Percentiles rank a stretch among this genome's conserved stretches.
phyloP scores from a whole-genome alignment of 2,888 invertebrate genomes.

The Acanthacorydalis orientalis region DNA sequence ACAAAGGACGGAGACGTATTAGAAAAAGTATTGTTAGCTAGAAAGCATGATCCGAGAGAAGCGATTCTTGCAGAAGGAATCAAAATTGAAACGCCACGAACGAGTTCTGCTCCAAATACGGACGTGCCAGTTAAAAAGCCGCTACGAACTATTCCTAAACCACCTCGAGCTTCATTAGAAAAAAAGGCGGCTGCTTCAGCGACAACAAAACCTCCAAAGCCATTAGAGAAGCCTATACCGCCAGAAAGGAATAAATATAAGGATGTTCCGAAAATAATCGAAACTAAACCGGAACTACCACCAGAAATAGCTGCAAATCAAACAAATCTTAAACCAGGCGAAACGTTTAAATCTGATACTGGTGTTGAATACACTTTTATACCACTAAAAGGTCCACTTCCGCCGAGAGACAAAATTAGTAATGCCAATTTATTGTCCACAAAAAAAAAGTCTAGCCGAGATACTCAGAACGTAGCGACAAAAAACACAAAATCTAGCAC shows the following conservation, averaged over 20 bases:
- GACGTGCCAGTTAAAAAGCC: slow-evolving; percentile 9
- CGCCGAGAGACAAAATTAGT: slow-evolving; percentile 15
- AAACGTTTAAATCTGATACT: slow-evolving; percentile 21
- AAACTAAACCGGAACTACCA: slow-evolving; percentile 10
- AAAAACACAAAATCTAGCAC: background rate
- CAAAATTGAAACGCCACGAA: slow-evolving; percentile 26
- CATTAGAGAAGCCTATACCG: slow-evolving; percentile 11
- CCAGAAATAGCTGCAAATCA: slow-evolving; percentile 15
- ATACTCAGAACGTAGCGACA: slow-evolving; percentile 8
- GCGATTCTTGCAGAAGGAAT: slow-evolving; percentile 46
- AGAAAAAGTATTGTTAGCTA: slow-evolving; percentile 36
- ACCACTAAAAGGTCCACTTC: slow-evolving; percentile 27
- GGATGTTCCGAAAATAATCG: slow-evolving; percentile 12
- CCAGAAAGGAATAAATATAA: slow-evolving; percentile 23
- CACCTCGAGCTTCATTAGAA: slow-evolving; percentile 2
- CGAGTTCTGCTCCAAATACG: background rate
- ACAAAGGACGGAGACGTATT: slow-evolving; percentile 36
- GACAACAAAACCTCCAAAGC: background rate
- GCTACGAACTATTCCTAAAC: slow-evolving; percentile 20
- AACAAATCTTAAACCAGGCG: slow-evolving; percentile 9
- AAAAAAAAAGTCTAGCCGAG: slow-evolving; percentile 11
- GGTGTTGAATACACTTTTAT: slow-evolving; percentile 29
- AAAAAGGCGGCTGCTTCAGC: background rate
- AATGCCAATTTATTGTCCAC: background rate
- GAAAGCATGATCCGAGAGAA: slow-evolving; percentile 46